Evolutionary conservation across 2,888 invertebrate species (phyloP).

Genomic region (Zaprionus obscuricornis): DNA sequence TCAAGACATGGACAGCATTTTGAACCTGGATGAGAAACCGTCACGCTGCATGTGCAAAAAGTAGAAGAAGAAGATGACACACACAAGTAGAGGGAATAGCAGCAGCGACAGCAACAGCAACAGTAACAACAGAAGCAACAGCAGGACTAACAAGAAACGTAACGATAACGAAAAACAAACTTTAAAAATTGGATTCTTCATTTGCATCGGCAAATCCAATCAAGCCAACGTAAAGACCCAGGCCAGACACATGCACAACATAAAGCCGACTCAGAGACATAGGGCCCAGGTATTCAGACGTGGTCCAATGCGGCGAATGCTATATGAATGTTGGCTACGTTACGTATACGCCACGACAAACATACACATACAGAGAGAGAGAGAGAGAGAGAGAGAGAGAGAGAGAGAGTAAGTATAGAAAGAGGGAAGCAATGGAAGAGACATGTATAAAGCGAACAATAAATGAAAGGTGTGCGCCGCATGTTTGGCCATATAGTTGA

Average conservation of each 20-base stretch:
- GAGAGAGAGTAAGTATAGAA: neutral
- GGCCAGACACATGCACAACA: conserved; percentile 74
- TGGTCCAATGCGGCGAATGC: conserved; percentile 29
- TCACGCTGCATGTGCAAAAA: conserved; percentile 18
- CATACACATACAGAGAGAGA: neutral
- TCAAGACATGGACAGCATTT: conserved; percentile 30
- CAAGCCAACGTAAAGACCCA: conserved; percentile 79
- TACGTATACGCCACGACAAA: conserved; percentile 40
- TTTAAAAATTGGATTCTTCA: conserved; percentile 81
- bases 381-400: neutral
- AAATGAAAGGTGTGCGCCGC: conserved; percentile 75
- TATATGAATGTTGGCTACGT: conserved; percentile 35
- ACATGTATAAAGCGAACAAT: conserved; percentile 49
- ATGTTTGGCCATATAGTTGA: conserved; percentile 74
- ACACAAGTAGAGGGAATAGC: conserved; percentile 10
- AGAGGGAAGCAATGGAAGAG: neutral
- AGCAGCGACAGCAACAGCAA: conserved; percentile 20
- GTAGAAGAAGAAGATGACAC: neutral
- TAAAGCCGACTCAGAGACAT: conserved; percentile 58
- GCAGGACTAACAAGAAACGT: conserved; percentile 69
- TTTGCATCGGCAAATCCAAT: conserved; percentile 81
- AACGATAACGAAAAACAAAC: conserved; percentile 81
- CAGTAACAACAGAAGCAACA: conserved; percentile 16
- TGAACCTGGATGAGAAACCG: conserved; percentile 13
- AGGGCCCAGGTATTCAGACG: neutral